These are phyloP conservation scores for Iselma pallidipennis DNA, from an alignment of 2,888 invertebrate genomes.

Conservation along the genomic window DNA sequence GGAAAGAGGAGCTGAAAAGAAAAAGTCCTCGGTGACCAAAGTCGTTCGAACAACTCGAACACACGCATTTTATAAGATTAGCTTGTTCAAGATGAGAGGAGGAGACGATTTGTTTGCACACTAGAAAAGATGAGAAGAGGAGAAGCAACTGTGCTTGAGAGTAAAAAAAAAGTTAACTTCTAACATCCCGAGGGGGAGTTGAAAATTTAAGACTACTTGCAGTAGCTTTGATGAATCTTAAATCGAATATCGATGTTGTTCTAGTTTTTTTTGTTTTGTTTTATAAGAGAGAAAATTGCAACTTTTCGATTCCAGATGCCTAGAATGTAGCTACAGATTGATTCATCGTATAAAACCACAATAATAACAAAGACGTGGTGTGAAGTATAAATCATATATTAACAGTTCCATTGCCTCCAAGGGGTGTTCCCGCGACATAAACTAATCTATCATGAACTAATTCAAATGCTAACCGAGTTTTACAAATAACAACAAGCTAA, in stretches of 20 bases:
- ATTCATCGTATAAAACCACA: conserved; percentile 2
- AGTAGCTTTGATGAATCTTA: neutral
- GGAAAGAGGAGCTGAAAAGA: neutral
- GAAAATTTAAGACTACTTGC: neutral
- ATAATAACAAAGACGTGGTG: conserved; percentile 12
- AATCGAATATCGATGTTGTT: too few species aligned
- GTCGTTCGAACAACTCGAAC: conserved; percentile 4
- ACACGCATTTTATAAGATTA: conserved; percentile 18
- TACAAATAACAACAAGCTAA: neutral
- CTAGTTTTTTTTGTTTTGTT: too few species aligned
- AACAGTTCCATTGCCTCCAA: conserved; percentile 16
- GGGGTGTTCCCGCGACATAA: neutral
- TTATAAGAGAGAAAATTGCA: too few species aligned
- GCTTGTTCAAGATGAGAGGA: conserved; percentile 8
- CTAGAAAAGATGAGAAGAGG: neutral
- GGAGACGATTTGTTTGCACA: conserved; percentile 1
- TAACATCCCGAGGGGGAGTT: neutral
- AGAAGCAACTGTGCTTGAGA: too few species aligned
- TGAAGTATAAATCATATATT: conserved; percentile 11
- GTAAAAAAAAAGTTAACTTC: too few species aligned
- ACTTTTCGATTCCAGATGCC: too few species aligned
- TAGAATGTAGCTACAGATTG: neutral
- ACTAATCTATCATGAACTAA: neutral
- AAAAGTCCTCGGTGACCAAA: neutral
- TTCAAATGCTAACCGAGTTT: too few species aligned